Evolutionary conservation across 1,140 invertebrate genomes (phyloP).

Genomic region (Musca vetustissima): DNA sequence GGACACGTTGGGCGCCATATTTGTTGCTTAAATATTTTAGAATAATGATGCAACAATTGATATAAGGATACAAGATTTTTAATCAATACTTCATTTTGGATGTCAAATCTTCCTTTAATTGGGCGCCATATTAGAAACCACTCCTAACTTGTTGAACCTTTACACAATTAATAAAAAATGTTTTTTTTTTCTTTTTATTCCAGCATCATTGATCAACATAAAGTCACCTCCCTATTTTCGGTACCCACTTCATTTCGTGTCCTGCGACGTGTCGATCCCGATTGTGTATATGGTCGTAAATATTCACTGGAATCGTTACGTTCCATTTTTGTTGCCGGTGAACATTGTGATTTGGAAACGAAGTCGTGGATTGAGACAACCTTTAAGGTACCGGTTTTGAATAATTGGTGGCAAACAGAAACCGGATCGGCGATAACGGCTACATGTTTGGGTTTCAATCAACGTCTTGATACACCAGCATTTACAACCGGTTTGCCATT

Average conservation of each 20-base stretch:
- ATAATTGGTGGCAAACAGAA: slow-evolving; percentile 97
- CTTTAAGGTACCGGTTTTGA: slow-evolving; percentile 83
- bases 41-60: too few species aligned
- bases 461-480: slow-evolving; percentile 62
- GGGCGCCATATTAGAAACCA: too few species aligned
- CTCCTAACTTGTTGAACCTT: too few species aligned
- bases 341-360: slow-evolving; percentile 91
- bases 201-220: slow-evolving; percentile 84
- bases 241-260: slow-evolving; percentile 86
- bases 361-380: slow-evolving; percentile 80
- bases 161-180: too few species aligned
- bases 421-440: slow-evolving; percentile 88
- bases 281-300: slow-evolving; percentile 65
- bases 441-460: slow-evolving; percentile 75
- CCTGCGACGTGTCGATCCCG: slow-evolving; percentile 75
- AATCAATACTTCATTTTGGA: too few species aligned
- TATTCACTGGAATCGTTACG: slow-evolving; percentile 75
- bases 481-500: slow-evolving; percentile 74
- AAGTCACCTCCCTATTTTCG: slow-evolving; percentile 81
- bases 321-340: slow-evolving; percentile 86
- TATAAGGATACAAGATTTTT: too few species aligned
- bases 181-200: slow-evolving; percentile 19
- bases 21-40: too few species aligned
- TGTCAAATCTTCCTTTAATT: too few species aligned
- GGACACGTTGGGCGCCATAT: too few species aligned